Evolutionary conservation across 2,113 vertebrate genomes (phyloP).

Genomic region (Laticauda laticaudata): DNA sequence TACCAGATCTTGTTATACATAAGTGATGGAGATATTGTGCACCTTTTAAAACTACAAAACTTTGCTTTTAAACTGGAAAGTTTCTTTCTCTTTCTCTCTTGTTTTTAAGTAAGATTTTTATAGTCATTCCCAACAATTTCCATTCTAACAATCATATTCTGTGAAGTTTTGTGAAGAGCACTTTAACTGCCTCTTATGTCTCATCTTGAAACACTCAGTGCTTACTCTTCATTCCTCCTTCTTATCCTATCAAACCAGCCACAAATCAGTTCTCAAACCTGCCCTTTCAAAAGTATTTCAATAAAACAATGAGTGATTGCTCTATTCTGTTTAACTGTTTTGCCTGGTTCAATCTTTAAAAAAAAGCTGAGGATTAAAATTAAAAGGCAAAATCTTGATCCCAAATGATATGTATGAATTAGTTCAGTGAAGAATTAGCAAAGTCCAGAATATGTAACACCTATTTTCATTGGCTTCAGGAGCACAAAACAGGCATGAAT

Average conservation of each 20-base stretch:
- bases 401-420: neutral
- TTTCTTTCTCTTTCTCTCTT: neutral
- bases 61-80: neutral
- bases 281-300: neutral
- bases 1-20: neutral
- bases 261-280: neutral
- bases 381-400: neutral
- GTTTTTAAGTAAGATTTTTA: neutral
- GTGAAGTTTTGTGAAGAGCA: slow-evolving; percentile 10
- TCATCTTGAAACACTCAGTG: slow-evolving; percentile 9
- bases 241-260: neutral
- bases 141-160: neutral
- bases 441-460: neutral
- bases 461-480: neutral
- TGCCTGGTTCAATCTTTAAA: neutral
- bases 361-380: neutral
- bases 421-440: neutral
- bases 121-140: neutral
- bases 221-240: slow-evolving; percentile 5
- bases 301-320: slow-evolving; percentile 18
- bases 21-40: neutral
- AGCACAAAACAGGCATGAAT: neutral
- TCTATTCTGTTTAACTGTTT: slow-evolving; percentile 8
- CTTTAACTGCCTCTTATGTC: slow-evolving; percentile 9
- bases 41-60: neutral